Base-by-base conservation (phyloP, 1,140 invertebrate genomes). In the Lepidurus arcticus region DNA sequence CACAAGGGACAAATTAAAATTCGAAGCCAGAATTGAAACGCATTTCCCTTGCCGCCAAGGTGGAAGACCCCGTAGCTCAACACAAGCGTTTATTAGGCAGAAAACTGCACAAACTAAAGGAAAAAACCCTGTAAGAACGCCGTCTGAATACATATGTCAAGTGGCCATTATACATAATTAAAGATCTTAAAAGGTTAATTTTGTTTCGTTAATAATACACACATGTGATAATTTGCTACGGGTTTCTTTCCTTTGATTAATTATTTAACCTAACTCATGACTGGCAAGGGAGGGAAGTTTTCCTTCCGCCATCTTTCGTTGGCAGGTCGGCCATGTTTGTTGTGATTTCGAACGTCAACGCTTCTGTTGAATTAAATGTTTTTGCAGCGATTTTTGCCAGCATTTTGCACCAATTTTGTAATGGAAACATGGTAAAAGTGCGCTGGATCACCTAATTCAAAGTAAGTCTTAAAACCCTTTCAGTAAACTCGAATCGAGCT, bases 331-430 rank as follows among this genome's bases (percentile, higher is more conserved):
- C 53, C 53, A 65, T 65, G 53, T 65, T 65, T 65, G 53, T 65
- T 65, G 53, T 65, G 53, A 65, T 65, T 65, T 65, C 53, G 53
- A 65, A 65, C 53, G 53, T 65, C 53, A 65, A 65, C 53, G 53
- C 53, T 65, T 65, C 53, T 65, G 53, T 65, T 65, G 53, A 65
- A 65, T 13, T 65, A 65, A 65, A 65, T 65, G 53, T 65, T 65
- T 65, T 65, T 65, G 53, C 53, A 65, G 53, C 53, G 53, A n/a
- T 65, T 65, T 65, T 65, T 13, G 53, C 53, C 53, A 65, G 53
- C 53, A 65, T 65, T 65, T 65, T 65, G 53, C 53, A n/a, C 53
- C 53, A 65, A 21, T 65, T 65, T 65, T 65, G 53, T 21, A 65
- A 65, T 4, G 53, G 53, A 65, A 65, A 65, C 53, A 65, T 65